These are phyloP conservation scores for Vicugna pacos DNA, from an alignment of 2,113 vertebrate genomes.

Conservation along the genomic window DNA sequence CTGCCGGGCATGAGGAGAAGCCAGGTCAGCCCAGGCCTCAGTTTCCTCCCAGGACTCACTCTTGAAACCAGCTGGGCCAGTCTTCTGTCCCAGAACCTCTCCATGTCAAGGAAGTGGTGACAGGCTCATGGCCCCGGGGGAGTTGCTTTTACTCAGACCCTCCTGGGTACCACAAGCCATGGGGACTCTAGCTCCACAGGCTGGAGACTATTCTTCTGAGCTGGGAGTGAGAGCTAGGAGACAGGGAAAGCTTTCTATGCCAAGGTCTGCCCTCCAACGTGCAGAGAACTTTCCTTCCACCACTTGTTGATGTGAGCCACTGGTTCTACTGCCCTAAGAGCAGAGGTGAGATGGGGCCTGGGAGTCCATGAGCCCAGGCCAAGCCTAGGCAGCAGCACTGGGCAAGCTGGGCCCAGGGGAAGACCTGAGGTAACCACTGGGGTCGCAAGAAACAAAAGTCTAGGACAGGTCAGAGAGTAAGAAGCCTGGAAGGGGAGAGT, in stretches of 20 bases:
- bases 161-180: neutral
- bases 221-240: neutral
- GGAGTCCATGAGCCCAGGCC: neutral
- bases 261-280: neutral
- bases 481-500: neutral
- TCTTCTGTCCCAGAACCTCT: neutral
- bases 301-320: neutral
- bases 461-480: neutral
- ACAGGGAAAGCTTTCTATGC: neutral
- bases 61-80: neutral
- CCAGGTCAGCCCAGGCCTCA: conserved; percentile 1
- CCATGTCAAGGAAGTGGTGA: neutral
- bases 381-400: neutral
- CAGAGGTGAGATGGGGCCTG: neutral
- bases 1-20: conserved; percentile 9
- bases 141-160: conserved; percentile 7
- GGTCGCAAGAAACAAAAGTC: conserved; percentile 27
- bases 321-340: neutral
- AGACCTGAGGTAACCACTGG: neutral
- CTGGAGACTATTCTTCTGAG: neutral
- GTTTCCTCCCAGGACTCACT: neutral
- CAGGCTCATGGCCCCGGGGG: neutral
- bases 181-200: neutral
- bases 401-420: neutral
- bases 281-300: neutral